Evolutionary conservation across 1,140 invertebrate genomes (phyloP).

Genomic region (Euwallacea fornicatus): DNA sequence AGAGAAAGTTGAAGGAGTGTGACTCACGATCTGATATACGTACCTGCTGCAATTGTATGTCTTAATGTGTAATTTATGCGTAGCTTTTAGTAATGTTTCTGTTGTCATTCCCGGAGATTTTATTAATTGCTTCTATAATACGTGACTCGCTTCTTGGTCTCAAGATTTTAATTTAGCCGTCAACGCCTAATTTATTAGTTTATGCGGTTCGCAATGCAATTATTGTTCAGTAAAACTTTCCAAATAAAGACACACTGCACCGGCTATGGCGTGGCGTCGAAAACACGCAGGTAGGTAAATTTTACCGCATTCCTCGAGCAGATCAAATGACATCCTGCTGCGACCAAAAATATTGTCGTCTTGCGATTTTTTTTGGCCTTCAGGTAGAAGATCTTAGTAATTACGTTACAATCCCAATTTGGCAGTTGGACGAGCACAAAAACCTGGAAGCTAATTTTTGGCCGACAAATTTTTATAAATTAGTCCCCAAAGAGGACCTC

Average conservation of each 20-base stretch:
- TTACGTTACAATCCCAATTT: conserved; percentile 33
- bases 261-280: conserved; percentile 9
- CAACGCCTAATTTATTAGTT: too few species aligned
- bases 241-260: not conserved
- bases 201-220: too few species aligned
- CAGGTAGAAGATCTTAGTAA: conserved; percentile 31
- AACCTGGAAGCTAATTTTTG: conserved; percentile 21
- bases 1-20: conserved; percentile 29
- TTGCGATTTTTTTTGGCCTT: conserved; percentile 29
- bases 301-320: conserved; percentile 28
- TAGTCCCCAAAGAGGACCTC: conserved; percentile 3
- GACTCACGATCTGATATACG: conserved; percentile 20
- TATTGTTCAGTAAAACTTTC: not conserved
- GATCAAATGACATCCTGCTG: conserved; percentile 34
- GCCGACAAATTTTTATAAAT: conserved; percentile 14
- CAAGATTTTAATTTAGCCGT: not conserved
- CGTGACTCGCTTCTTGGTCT: conserved; percentile 1
- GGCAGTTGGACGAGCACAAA: conserved; percentile 9
- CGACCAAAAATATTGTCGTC: conserved; percentile 21
- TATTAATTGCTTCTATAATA: conserved; percentile 10
- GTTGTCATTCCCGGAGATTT: conserved; percentile 8
- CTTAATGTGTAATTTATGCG: conserved; percentile 19
- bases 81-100: conserved; percentile 11
- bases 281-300: conserved; percentile 28
- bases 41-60: conserved; percentile 8